Percentiles rank a stretch among this genome's conserved stretches.
Conservation (phyloP, 35 echinoderm and acorn worm genomes). For the Ophiothrix spiculata region DNA sequence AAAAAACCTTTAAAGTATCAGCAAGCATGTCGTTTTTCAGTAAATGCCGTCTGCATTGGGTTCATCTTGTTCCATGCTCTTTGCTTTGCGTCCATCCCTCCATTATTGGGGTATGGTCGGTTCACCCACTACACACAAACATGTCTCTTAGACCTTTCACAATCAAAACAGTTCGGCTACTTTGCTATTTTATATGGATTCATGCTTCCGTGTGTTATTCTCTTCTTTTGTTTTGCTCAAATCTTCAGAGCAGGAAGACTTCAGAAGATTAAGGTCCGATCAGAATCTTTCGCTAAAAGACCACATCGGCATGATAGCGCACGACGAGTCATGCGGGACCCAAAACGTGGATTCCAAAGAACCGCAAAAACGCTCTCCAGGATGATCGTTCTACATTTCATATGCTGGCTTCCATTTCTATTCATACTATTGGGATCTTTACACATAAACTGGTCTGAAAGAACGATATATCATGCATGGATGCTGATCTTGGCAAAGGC, state of each 20-base stretch:
- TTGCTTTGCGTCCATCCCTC: constrained; percentile 11
- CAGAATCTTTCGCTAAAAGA: constrained; percentile 2
- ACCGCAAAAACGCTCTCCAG: constrained; percentile 32
- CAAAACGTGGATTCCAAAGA: constrained; percentile 24
- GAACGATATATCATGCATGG: constrained; percentile 2
- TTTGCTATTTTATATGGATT: constrained; percentile 23
- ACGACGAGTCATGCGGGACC: constrained; percentile 15
- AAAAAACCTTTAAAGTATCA: constrained; percentile 2
- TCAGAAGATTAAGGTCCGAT: constrained; percentile 14
- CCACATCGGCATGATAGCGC: neutral
- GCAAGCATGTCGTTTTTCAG: neutral
- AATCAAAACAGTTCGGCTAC: neutral
- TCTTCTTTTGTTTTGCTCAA: constrained; percentile 17
- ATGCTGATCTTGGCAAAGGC: constrained; percentile 23
- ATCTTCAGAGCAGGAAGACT: constrained; percentile 30
- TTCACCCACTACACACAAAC: too few species aligned
- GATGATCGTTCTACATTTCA: constrained; percentile 39
- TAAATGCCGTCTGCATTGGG: neutral
- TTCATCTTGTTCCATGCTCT: constrained; percentile 30
- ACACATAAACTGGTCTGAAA: neutral
- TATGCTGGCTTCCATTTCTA: constrained; percentile 33
- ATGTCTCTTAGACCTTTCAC: constrained; percentile 18
- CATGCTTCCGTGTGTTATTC: neutral
- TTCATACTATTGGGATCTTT: neutral
- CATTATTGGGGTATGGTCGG: neutral